Evolutionary conservation across 2,888 invertebrate genomes (phyloP), one percentile per base, ranked within the genome.

Genomic region (Nymphalis urticae): DNA sequence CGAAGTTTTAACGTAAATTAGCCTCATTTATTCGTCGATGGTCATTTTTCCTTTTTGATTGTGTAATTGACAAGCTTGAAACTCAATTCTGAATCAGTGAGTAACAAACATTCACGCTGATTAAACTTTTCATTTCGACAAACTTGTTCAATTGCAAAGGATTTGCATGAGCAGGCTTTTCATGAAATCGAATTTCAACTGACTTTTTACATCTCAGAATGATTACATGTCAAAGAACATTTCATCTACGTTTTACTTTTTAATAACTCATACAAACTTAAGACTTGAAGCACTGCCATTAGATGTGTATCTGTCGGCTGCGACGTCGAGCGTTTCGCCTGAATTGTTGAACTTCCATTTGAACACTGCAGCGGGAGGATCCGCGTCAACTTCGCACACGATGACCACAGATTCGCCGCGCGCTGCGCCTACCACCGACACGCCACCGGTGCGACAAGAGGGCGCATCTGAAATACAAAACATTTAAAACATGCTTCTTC

Each of bases 301-400:
- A 75, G 95, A 95, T 78, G 95, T 95, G 91, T 95, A 97, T 71
- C 96, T 91, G 84, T 96, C 96, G 59, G 96, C 94, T 62, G 95
- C 95, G 69, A 97, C 96, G 88, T 97, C 97, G 74, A 97, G 90
- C 62, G 97, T 97, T 90, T 97, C 97, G 5, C 97, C 97, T 16
- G 97, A 97, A 92, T 97, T 97, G 94, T 98, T 98, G 93, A 98
- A 97, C 93, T 97, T 97, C 98, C 98, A 98, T 78, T 96, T 95
- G 93, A 98, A 98, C 82, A 95, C 95, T 78, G 96, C 96, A 68
- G 97, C 97, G 63, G 97, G 97, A 36, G 98, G 98, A 93, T 98
- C 97, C 16, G 98, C 97, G 88, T 98, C 97, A 81, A 98, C 96
- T 90, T 96, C 97, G 90, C 98, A 98, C 71, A 95, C 94, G 79